Evolutionary conservation across 2,888 invertebrate genomes (phyloP).

Genomic region (Leptogaster cylindrica): DNA sequence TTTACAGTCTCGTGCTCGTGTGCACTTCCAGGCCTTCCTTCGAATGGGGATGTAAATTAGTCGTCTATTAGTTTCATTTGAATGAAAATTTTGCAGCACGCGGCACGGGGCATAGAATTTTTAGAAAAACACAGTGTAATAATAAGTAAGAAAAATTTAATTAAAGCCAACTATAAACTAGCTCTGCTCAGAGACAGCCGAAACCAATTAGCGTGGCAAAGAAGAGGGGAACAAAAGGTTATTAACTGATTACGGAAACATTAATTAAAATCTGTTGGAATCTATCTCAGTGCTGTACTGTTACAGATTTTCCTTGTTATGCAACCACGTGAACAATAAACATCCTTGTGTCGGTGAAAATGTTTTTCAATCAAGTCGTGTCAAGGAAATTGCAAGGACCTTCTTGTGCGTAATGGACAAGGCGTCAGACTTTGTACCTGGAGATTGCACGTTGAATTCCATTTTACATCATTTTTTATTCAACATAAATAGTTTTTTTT

Average conservation of each 20-base stretch:
- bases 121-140: no score
- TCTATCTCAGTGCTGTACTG: no score
- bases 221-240: slow-evolving; percentile 13
- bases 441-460: slow-evolving; percentile 64
- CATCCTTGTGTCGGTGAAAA: no score
- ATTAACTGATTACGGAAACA: slow-evolving; percentile 42
- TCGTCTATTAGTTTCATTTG: slow-evolving; percentile 30
- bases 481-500: no score
- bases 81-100: slow-evolving; percentile 33
- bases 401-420: slow-evolving; percentile 63
- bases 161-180: slow-evolving; percentile 25
- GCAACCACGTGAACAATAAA: no score
- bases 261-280: slow-evolving; percentile 34
- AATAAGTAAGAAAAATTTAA: slow-evolving; percentile 32
- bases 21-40: neutral
- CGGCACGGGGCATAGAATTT: slow-evolving; percentile 29
- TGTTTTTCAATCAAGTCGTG: no score
- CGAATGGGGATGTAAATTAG: neutral
- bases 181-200: slow-evolving; percentile 20
- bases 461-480: no score
- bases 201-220: slow-evolving; percentile 13
- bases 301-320: no score
- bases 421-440: slow-evolving; percentile 64
- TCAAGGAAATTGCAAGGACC: slow-evolving; percentile 52
- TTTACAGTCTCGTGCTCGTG: neutral